Base-by-base conservation (phyloP, 2,888 invertebrate species). In the Ecliptopera silaceata region DNA sequence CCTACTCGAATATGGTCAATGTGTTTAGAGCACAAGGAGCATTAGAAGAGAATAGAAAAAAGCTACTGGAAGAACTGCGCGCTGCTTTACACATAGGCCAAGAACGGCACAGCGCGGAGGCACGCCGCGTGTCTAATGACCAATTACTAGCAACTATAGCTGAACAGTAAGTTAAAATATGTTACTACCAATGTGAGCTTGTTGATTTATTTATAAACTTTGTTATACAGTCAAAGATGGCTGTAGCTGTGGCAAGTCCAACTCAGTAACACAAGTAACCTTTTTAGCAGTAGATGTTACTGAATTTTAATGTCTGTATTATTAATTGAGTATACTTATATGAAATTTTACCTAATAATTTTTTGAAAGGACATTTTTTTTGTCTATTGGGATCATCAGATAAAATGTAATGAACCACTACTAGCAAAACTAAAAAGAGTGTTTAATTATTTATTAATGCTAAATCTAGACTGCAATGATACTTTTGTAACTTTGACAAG, bases 11-110 rank as follows among this genome's bases (percentile, higher is more conserved):
- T 84, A 93, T 98, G 84, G 94, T 98, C 59, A 96, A 96, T 79
- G 97, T 97, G 72, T 94, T 98, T 82, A 94, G 98, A 88, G 98
- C 98, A 73, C 98, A 98, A 92, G 98, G 98, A 68, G 94, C 95
- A 76, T 93, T 98, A 59, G 96, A 94, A 80, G 94, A 94, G 75
- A 95, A 95, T 77, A 97, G 97, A 92, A 94, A 95, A 79, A 96
- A 95, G 85, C 88, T 97, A 73, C 92, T 98, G 49, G 95, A 95
- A 81, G 97, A 97, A 79, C 93, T 97, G 69, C 95, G 96, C 77
- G 93, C 93, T 81, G 93, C 94, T 79, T 93, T 96, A 83, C 96
- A 97, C 87, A 97, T 98, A 84, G 95, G 97, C 61, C 94, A 95
- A 79, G 98, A 98, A 85, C 93, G 98, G 71, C 98, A 98, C 88